Base-by-base conservation (phyloP, 2,888 invertebrate species). In the Nymphalis c-album region DNA sequence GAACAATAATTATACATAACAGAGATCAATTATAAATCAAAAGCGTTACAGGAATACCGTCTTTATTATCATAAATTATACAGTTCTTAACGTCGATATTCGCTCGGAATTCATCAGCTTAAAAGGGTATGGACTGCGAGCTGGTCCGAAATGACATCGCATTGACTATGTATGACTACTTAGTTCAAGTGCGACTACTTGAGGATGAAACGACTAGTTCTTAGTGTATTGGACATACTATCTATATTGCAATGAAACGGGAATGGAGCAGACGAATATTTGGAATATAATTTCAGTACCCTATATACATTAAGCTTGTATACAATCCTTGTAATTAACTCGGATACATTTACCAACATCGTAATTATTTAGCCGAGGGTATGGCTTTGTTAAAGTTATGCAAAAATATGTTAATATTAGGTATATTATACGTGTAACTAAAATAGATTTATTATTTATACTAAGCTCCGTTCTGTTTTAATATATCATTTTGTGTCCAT, bases 101-200 rank as follows among this genome's bases (percentile, higher is more conserved):
- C 63, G 72, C 69, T 68, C 73, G 71, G 63, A 70, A 71, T 73
- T 85, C 84, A 87, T 86, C 85, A 84, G 81, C 83, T 85, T 70
- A 70, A 86, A 87, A 83, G 85, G 85, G 84, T 80, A 81, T 80
- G 70, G 71, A 66, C 64, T 68, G 71, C 67, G 75, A 76, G 77
- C 73, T 75, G 74, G 74, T 70, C 70, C 73, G 72, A 76, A 75
- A 78, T 73, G 76, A 76, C 77, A 70, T 75, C 74, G 71, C 83
- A 86, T 87, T 87, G 87, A 87, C 86, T 88, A 88, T 88, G 87
- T 81, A 88, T 88, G 86, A 71, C 67, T 67, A 67, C 64, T 69
- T 64, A 69, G 48, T 48, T 50, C 61, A 46, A 68, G 66, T 66
- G 60, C 63, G 35, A 40, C 57, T 40, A 40, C 35, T 55, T 47